phyloP scores from a whole-genome alignment of 2,113 vertebrate genomes.

The Oenanthe melanoleuca region DNA sequence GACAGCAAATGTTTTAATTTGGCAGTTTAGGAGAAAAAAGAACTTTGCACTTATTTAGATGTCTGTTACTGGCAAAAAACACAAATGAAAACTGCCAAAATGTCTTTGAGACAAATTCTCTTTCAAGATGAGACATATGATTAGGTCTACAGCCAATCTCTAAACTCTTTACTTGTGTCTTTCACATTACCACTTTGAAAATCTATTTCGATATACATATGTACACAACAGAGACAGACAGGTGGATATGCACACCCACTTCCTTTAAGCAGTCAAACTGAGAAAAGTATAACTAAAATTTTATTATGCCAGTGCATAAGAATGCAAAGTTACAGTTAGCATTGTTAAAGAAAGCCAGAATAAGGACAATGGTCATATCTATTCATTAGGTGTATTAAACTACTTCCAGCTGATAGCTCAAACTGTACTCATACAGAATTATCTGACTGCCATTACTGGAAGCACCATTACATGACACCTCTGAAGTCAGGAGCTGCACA shows the following conservation, averaged over 20 bases:
- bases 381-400: neutral
- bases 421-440: neutral
- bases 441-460: neutral
- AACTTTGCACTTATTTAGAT: neutral
- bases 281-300: neutral
- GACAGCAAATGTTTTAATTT: constrained; percentile 44
- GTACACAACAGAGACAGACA: neutral
- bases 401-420: neutral
- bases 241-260: neutral
- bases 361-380: neutral
- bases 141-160: neutral
- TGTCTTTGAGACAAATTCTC: neutral
- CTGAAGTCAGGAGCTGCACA: neutral
- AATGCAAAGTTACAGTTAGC: neutral
- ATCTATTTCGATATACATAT: neutral
- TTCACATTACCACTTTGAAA: neutral
- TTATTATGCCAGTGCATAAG: neutral
- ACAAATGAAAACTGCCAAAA: neutral
- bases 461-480: neutral
- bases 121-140: neutral
- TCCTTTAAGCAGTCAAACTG: neutral
- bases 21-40: neutral
- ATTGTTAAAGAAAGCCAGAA: neutral
- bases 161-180: neutral
- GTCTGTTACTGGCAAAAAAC: constrained; percentile 4